Percentiles rank a stretch among this genome's conserved stretches.
phyloP scores from a whole-genome alignment of 2,113 vertebrate genomes.

The Salvator merianae region DNA sequence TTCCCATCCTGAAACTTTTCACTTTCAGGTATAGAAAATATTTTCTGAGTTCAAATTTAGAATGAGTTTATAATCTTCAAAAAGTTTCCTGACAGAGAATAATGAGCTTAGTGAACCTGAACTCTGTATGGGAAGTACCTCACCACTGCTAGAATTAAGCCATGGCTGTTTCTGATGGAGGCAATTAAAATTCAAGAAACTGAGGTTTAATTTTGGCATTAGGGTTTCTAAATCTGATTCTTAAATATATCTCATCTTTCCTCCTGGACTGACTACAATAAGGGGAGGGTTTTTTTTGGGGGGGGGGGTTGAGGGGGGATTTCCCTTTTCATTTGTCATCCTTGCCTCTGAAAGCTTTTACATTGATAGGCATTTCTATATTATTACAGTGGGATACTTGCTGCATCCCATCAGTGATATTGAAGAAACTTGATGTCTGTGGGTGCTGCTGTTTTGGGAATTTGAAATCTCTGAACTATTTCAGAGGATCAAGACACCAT shows the following conservation, averaged over 20 bases:
- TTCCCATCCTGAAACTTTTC: not conserved
- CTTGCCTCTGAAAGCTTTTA: not conserved
- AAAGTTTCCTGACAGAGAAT: conserved; percentile 11
- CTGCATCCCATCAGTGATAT: not conserved
- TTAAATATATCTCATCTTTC: conserved; percentile 12
- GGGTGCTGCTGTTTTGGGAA: too few species aligned
- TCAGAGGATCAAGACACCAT: not conserved
- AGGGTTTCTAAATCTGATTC: conserved; percentile 19
- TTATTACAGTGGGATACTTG: not conserved
- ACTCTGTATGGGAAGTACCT: not conserved
- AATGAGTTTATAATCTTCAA: conserved; percentile 22
- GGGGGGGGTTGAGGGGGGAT: not conserved
- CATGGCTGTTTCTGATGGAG: conserved; percentile 11
- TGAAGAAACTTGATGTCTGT: not conserved
- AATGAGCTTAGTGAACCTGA: not conserved
- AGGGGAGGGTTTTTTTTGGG: not conserved
- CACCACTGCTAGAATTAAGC: not conserved
- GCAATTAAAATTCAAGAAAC: not conserved
- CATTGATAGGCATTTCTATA: not conserved
- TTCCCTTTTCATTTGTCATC: not conserved
- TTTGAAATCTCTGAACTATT: not conserved
- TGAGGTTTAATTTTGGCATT: conserved; percentile 24
- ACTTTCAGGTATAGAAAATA: conserved; percentile 17
- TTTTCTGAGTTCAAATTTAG: not conserved
- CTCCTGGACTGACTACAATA: conserved; percentile 20